Conservation (phyloP, 2,113 vertebrate genomes). For the cat (Felis catus) region DNA sequence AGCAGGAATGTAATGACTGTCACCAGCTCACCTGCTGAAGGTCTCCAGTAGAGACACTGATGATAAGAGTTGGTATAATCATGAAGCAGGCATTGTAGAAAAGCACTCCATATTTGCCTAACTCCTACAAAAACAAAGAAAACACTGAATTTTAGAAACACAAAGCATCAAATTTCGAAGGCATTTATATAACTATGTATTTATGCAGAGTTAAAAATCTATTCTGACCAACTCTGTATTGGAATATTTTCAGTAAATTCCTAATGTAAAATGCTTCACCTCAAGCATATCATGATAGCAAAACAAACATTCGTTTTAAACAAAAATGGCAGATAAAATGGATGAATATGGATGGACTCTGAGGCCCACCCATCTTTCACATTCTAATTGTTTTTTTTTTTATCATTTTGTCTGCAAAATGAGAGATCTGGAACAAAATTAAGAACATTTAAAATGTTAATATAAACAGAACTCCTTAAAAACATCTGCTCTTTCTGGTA, state of each 20-base stretch:
- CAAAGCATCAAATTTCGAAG: not conserved
- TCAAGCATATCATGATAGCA: not conserved
- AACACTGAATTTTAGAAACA: not conserved
- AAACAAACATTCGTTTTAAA: not conserved
- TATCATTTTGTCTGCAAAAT: not conserved
- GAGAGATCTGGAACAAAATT: slow-evolving; percentile 9
- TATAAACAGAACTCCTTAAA: slow-evolving; percentile 35
- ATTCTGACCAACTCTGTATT: not conserved
- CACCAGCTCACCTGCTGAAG: slow-evolving; percentile 86
- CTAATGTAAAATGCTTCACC: not conserved
- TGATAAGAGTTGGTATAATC: slow-evolving; percentile 89
- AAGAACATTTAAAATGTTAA: slow-evolving; percentile 39
- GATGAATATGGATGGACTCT: not conserved
- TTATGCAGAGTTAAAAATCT: not conserved
- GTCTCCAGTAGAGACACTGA: slow-evolving; percentile 91
- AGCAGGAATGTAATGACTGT: fast-evolving
- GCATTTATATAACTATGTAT: not conserved
- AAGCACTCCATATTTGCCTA: slow-evolving; percentile 94
- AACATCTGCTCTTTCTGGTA: not conserved
- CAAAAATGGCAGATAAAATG: not conserved
- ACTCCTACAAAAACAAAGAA: slow-evolving; percentile 84
- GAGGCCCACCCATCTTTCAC: not conserved
- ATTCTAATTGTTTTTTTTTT: not conserved
- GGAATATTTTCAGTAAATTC: not conserved
- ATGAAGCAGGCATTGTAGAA: slow-evolving; percentile 96